Base-by-base conservation (phyloP, 1,140 invertebrate genomes). In the Diabrotica undecimpunctata region DNA sequence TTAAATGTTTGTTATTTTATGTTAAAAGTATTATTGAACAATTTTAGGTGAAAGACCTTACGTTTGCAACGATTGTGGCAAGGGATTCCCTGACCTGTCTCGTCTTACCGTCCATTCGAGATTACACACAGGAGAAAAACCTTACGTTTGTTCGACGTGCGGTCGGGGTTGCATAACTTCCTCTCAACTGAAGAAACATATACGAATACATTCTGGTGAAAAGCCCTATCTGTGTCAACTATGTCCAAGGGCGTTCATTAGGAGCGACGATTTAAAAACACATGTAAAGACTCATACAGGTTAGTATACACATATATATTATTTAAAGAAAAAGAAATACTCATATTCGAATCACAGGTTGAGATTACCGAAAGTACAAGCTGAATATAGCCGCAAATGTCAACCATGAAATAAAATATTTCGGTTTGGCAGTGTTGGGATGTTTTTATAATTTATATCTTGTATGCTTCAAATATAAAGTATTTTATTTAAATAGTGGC, bases 111-210 rank as follows among this genome's bases (percentile, higher is more conserved):
- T 83, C 51, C 83, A 84, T 13, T 72, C 72, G 35, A 79, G 81
- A 37, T 81, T 79, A 0, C 83, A 92, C 72, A 91, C 88, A 4
- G 89, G 85, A 5, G 84, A 85, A 69, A 86, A 85, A 70, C 86
- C 85, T 0, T 87, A 85, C 64, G 83, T 84, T 6, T 90, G 88
- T 73, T 82, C 84, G 60, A 80, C 83, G 7, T 84, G 83, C 68
- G 78, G 83, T 35, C 66, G 72, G 41, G 73, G 74, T 35, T 76
- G 71, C 65, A 69, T 76, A n/a, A 76, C 70, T 67, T 74, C 73
- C 11, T 72, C 73, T 12, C 81, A 81, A 64, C 58, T 82, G 5
- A 78, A 81, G 53, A 81, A 77, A 46, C 81, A 83, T 57, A 65
- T 76, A 11, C 69, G 74, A 14, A 79, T 79, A 39, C 81, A 83